These are phyloP conservation scores for Clangula hyemalis DNA, from an alignment of 2,797 vertebrate genomes.

Conservation along the genomic window DNA sequence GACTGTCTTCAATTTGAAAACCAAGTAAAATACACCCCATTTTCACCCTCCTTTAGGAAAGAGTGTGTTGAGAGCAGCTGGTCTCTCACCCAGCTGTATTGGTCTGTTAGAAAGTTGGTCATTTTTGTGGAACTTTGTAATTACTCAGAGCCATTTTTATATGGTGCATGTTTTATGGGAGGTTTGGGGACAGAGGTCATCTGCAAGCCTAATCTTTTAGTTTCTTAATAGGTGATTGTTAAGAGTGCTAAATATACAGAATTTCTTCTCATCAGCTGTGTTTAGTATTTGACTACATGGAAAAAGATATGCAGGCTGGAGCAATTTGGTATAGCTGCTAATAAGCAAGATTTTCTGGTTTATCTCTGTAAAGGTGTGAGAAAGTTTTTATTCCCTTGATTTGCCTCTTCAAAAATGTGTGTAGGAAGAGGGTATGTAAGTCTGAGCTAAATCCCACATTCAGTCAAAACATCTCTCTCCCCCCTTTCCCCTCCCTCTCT, in stretches of 20 bases:
- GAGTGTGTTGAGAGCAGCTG: background rate
- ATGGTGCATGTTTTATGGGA: background rate
- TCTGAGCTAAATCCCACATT: background rate
- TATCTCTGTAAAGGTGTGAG: background rate
- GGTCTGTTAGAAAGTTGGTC: background rate
- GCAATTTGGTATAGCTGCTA: background rate
- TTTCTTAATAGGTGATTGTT: background rate
- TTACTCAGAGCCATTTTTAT: background rate
- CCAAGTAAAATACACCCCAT: background rate
- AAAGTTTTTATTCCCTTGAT: background rate
- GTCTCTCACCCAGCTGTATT: background rate
- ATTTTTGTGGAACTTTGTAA: background rate
- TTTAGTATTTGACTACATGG: background rate
- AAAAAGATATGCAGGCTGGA: background rate
- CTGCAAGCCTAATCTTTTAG: background rate
- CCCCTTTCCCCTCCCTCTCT: no score
- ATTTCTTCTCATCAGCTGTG: background rate
- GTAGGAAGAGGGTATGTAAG: background rate
- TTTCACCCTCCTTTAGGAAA: background rate
- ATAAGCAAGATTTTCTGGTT: background rate
- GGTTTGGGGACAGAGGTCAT: background rate
- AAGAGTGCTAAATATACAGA: background rate
- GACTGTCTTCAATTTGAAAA: background rate
- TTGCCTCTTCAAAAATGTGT: background rate
- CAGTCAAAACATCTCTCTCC: background rate